Evolutionary conservation across 2,888 invertebrate genomes (phyloP).

Genomic region (Pristionchus maxplancki): DNA sequence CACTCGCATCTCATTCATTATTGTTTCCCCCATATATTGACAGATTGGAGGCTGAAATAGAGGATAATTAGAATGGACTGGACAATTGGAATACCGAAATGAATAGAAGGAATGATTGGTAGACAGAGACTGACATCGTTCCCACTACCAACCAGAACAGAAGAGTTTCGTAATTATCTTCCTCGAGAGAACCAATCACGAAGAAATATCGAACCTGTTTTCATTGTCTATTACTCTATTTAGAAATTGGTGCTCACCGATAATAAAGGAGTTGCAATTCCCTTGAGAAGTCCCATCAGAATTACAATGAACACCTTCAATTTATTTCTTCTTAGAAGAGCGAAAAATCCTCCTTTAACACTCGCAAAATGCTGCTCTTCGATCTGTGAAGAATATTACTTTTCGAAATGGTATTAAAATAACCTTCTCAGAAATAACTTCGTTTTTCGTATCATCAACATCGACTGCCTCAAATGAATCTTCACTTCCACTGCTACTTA

Average conservation of each 20-base stretch:
- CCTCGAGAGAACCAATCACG: conserved; percentile 24
- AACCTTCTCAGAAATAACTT: neutral
- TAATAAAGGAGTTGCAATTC: neutral
- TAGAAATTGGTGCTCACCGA: neutral
- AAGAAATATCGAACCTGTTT: conserved; percentile 21
- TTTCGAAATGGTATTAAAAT: neutral
- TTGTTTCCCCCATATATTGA: conserved; percentile 26
- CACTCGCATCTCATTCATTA: neutral
- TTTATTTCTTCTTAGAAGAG: conserved; percentile 8
- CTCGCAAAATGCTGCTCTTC: neutral
- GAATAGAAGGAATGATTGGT: neutral
- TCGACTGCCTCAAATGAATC: conserved; percentile 3
- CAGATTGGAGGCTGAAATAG: neutral
- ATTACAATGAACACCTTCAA: neutral
- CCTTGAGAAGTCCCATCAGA: conserved; percentile 21
- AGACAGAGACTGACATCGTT: neutral
- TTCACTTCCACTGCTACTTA: neutral
- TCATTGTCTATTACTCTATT: neutral
- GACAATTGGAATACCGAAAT: neutral
- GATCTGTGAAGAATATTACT: neutral
- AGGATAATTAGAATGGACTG: neutral
- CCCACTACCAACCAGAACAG: conserved; percentile 19
- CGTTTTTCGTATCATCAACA: neutral
- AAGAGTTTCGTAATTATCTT: neutral
- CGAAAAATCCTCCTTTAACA: neutral